These are phyloP conservation scores for Luscinia luscinia DNA, from an alignment of 2,797 vertebrate genomes.

Conservation along the genomic window DNA sequence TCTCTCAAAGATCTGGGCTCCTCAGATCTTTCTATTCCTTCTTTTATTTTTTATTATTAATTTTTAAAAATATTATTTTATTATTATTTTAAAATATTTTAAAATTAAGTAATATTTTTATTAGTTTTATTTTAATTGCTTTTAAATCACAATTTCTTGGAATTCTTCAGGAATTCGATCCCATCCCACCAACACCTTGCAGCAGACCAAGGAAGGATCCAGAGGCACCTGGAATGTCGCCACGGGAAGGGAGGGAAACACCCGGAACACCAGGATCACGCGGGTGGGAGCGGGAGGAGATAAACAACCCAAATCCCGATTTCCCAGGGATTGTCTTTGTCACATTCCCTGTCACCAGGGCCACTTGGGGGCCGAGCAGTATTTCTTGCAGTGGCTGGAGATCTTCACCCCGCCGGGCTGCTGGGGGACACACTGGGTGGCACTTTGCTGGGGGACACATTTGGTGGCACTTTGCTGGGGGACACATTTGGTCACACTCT, in stretches of 20 bases:
- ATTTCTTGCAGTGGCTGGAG: conserved; percentile 22
- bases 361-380: conserved; percentile 3
- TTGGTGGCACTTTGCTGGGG: not conserved
- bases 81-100: too few species aligned
- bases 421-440: accelerated
- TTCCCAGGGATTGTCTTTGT: not conserved
- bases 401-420: not conserved
- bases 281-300: not conserved
- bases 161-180: too few species aligned
- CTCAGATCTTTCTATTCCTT: too few species aligned
- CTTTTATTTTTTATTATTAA: too few species aligned
- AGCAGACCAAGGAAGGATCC: not conserved
- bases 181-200: too few species aligned
- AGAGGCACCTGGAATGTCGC: too few species aligned
- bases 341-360: not conserved
- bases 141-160: too few species aligned
- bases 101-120: too few species aligned
- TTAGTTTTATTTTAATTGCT: too few species aligned
- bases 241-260: not conserved
- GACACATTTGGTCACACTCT: not conserved
- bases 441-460: accelerated
- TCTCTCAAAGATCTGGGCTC: too few species aligned
- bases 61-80: too few species aligned
- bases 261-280: not conserved
- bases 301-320: not conserved